phyloP scores from a whole-genome alignment of 2,888 invertebrate species.

The Brachyopa scutellaris region DNA sequence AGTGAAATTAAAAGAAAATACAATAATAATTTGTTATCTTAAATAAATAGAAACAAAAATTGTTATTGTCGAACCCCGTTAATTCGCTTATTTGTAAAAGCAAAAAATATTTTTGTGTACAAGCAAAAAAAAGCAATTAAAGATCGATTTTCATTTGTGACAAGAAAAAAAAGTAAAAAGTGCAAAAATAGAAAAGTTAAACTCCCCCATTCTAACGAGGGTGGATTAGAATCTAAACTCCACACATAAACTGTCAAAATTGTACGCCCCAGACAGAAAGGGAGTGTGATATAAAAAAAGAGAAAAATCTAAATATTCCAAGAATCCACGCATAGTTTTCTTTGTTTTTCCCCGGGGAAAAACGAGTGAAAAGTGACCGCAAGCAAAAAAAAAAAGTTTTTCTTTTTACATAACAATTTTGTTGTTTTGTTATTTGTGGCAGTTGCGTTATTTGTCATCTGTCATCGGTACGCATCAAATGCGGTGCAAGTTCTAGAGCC shows the following conservation, averaged over 20 bases:
- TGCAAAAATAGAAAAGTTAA: not conserved
- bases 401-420: constrained; percentile 54
- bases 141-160: not conserved
- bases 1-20: constrained; percentile 21
- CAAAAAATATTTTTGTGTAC: not conserved
- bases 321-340: not conserved
- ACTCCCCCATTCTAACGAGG: not conserved
- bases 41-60: not conserved
- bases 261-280: constrained; percentile 16
- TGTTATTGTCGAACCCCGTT: not conserved
- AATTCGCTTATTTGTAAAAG: constrained; percentile 1
- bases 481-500: constrained; percentile 3
- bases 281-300: constrained; percentile 5
- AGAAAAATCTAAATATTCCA: not conserved
- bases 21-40: constrained; percentile 34
- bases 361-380: constrained; percentile 32
- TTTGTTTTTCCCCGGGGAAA: constrained; percentile 25
- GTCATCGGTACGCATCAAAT: constrained; percentile 29
- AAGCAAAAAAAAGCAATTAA: not conserved
- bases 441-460: constrained; percentile 49
- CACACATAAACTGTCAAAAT: constrained; percentile 1
- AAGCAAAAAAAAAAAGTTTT: constrained; percentile 1
- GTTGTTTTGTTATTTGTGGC: constrained; percentile 45
- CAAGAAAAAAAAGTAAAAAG: no score
- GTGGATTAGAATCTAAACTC: not conserved